These are phyloP conservation scores for Pimpla rufipes DNA, from an alignment of 2,888 invertebrate genomes.

Conservation along the genomic window DNA sequence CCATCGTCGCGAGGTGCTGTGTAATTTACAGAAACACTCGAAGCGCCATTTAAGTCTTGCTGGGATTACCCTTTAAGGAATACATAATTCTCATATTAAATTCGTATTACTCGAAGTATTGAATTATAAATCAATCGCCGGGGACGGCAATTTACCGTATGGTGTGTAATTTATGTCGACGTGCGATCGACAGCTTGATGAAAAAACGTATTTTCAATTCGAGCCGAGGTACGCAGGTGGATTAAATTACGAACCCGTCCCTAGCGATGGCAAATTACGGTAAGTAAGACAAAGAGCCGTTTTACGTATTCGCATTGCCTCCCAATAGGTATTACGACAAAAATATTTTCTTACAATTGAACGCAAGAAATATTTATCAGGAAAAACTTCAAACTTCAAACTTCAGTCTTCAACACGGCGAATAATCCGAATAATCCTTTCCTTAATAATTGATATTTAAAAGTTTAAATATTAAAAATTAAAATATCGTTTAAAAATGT, in stretches of 20 bases:
- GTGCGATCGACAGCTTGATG: background rate
- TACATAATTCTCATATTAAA: background rate
- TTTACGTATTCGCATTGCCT: background rate
- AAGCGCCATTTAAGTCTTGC: background rate
- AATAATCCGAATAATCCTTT: too few relatives aligned
- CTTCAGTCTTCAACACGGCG: too few relatives aligned
- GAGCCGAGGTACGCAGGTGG: background rate
- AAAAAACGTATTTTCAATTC: background rate
- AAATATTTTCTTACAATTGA: background rate
- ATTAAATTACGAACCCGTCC: background rate
- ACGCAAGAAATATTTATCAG: background rate
- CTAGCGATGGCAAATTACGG: background rate
- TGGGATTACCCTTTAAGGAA: background rate
- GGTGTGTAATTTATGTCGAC: conserved; percentile 1
- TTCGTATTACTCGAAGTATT: background rate
- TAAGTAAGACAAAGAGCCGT: background rate
- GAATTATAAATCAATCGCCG: conserved; percentile 2
- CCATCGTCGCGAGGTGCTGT: background rate
- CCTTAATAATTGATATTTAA: too few relatives aligned
- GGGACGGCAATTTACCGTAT: background rate
- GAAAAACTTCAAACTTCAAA: background rate
- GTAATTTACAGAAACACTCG: background rate
- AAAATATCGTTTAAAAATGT: too few relatives aligned
- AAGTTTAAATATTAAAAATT: too few relatives aligned
- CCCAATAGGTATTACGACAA: background rate